phyloP scores from a whole-genome alignment of 2,797 vertebrate species.

The Heteromormyrus szaboi region DNA sequence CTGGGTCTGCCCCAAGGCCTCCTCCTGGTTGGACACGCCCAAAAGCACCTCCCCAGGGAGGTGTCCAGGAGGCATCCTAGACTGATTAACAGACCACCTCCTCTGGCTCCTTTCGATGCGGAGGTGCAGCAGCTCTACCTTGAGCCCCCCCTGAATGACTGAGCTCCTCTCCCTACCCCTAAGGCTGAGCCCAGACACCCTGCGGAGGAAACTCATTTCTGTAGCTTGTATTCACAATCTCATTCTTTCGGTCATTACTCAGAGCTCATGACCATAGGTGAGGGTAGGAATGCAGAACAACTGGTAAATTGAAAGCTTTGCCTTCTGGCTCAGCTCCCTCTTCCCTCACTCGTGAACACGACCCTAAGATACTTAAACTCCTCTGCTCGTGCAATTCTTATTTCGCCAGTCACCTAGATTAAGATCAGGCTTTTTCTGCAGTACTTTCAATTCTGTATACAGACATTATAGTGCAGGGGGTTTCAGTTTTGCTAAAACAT shows the following conservation, averaged over 20 bases:
- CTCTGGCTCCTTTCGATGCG: not conserved
- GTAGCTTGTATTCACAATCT: not conserved
- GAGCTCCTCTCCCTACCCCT: not conserved
- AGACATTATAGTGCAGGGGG: not conserved
- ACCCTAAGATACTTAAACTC: too few relatives aligned
- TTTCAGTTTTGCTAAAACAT: not conserved
- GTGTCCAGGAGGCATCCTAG: not conserved
- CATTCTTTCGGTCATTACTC: not conserved
- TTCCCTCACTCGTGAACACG: not conserved
- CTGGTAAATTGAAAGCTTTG: not conserved
- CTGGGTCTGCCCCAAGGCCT: not conserved
- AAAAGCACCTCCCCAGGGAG: not conserved
- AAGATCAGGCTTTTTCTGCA: not conserved
- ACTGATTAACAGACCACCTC: too few relatives aligned
- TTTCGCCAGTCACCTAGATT: not conserved
- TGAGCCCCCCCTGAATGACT: not conserved
- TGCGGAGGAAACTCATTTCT: not conserved
- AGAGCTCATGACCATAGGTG: not conserved
- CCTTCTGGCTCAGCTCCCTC: not conserved
- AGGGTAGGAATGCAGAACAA: not conserved
- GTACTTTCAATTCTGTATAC: not conserved
- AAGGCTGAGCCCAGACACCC: not conserved
- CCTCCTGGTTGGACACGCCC: not conserved
- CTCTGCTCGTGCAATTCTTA: not conserved
- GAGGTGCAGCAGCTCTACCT: not conserved